These are phyloP conservation scores for Drosophila albomicans DNA, from an alignment of 1,140 invertebrate species.

Conservation along the genomic window DNA sequence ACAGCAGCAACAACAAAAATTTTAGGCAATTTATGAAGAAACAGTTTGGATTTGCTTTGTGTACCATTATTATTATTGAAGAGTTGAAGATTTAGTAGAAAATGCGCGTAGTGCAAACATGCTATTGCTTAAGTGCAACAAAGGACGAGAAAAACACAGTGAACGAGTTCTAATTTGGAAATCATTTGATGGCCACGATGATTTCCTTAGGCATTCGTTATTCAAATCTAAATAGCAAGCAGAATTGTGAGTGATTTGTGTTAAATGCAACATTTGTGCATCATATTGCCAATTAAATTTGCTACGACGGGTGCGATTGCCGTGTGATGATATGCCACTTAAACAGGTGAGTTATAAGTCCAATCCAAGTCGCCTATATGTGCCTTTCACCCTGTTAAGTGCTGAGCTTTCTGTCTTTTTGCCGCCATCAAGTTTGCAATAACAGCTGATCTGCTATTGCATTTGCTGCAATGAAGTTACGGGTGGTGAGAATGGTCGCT, in stretches of 20 bases:
- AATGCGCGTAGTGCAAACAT: slow-evolving; percentile 56
- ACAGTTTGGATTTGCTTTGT: slow-evolving; percentile 36
- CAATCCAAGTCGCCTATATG: neutral
- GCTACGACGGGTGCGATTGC: slow-evolving; percentile 81
- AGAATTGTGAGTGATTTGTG: slow-evolving; percentile 51
- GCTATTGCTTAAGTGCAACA: slow-evolving; percentile 66
- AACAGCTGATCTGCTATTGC: slow-evolving; percentile 75
- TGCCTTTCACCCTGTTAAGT: slow-evolving; percentile 21
- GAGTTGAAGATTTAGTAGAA: slow-evolving; percentile 9
- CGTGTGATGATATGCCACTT: slow-evolving; percentile 85
- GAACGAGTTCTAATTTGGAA: slow-evolving; percentile 31
- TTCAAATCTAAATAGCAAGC: slow-evolving; percentile 35
- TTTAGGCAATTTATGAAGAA: slow-evolving; percentile 35
- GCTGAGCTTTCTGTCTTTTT: slow-evolving; percentile 23
- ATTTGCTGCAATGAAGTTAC: slow-evolving; percentile 36
- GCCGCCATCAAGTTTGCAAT: slow-evolving; percentile 38
- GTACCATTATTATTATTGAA: slow-evolving; percentile 21
- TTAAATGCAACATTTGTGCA: slow-evolving; percentile 74
- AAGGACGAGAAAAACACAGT: slow-evolving; percentile 51
- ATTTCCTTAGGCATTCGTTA: slow-evolving; percentile 34
- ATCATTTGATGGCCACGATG: slow-evolving; percentile 33
- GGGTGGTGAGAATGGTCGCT: slow-evolving; percentile 8
- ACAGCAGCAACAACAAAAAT: slow-evolving; percentile 15
- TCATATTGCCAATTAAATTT: slow-evolving; percentile 74
- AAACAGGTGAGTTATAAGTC: slow-evolving; percentile 76